phyloP scores from a whole-genome alignment of 1,140 invertebrate genomes.

The Cotesia glomerata region DNA sequence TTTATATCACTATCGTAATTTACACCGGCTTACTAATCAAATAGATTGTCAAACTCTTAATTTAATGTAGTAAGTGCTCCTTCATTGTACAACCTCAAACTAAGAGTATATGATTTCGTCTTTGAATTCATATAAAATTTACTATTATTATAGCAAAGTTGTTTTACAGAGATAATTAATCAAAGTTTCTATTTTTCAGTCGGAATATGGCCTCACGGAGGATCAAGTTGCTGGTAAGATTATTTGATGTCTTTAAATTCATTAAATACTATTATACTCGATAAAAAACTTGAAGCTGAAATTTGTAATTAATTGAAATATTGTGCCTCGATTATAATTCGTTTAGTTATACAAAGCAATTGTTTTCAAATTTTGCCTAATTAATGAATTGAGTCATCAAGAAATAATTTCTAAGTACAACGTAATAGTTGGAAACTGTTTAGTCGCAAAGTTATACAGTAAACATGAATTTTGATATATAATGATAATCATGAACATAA shows the following conservation, averaged over 20 bases:
- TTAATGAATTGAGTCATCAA: too few species aligned
- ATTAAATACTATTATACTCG: not conserved
- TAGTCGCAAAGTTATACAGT: too few species aligned
- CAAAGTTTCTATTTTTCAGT: conserved; percentile 67
- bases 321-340: too few species aligned
- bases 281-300: too few species aligned
- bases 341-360: too few species aligned
- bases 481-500: too few species aligned
- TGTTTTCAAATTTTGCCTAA: too few species aligned
- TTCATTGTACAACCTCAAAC: conserved; percentile 33
- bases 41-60: conserved; percentile 56
- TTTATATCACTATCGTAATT: conserved; percentile 14
- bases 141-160: not conserved
- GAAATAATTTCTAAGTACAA: not conserved
- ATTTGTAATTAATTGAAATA: too few species aligned
- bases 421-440: not conserved
- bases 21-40: conserved; percentile 39
- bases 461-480: too few species aligned
- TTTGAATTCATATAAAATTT: not conserved
- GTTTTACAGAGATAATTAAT: not conserved
- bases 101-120: not conserved
- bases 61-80: conserved; percentile 62
- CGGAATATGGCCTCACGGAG: conserved; percentile 84
- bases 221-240: conserved; percentile 80
- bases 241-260: not conserved